Evolutionary conservation across 2,797 vertebrate species (phyloP).

Genomic region (Cossypha polioptera): DNA sequence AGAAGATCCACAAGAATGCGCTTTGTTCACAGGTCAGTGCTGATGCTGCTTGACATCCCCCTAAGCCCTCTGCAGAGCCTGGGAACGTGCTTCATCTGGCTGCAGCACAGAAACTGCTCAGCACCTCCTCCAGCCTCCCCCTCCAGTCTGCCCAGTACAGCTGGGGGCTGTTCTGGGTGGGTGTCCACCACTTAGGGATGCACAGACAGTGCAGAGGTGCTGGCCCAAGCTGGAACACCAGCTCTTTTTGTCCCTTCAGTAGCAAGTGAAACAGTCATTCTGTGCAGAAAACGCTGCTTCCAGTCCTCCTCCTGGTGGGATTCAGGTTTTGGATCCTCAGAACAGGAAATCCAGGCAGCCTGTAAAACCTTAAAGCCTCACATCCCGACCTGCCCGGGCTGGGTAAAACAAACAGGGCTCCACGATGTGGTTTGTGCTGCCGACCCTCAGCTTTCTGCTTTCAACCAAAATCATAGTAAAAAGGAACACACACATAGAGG

Average conservation of each 20-base stretch:
- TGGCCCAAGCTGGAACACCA: background rate
- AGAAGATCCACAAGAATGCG: constrained; percentile 90
- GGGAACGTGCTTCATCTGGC: background rate
- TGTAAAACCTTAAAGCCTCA: constrained; percentile 19
- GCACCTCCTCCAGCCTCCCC: background rate
- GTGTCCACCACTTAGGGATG: background rate
- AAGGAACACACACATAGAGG: constrained; percentile 38
- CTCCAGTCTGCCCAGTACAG: background rate
- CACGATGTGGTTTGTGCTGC: background rate
- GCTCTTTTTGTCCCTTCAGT: background rate
- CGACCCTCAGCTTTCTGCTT: constrained; percentile 20
- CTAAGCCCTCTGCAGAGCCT: constrained; percentile 11
- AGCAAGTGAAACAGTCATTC: background rate
- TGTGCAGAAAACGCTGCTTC: background rate
- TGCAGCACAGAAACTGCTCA: background rate
- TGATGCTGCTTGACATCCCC: constrained; percentile 30
- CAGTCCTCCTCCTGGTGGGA: background rate
- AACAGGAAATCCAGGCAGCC: constrained; percentile 33
- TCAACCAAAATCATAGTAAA: constrained; percentile 42
- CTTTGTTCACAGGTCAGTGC: constrained; percentile 87
- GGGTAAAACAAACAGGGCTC: constrained; percentile 11
- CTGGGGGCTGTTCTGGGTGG: background rate
- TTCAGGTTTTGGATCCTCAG: background rate
- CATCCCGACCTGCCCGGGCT: background rate
- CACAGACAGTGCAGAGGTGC: background rate